phyloP scores from a whole-genome alignment of 2,113 vertebrate species.

The Axis porcinus region DNA sequence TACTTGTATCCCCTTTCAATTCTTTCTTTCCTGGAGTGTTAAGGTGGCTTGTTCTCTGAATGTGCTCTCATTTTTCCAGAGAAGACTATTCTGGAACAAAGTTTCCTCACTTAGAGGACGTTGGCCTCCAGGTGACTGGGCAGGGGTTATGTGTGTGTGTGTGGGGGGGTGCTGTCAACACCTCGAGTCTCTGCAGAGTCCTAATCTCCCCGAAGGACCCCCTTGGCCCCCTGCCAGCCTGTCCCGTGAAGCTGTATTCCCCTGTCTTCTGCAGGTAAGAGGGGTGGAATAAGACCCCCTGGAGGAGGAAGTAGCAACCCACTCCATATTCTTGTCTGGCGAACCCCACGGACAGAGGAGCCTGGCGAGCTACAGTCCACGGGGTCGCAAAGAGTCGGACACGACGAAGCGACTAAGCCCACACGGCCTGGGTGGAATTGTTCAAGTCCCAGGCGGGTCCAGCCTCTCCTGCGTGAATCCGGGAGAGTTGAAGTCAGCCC shows the following conservation, averaged over 20 bases:
- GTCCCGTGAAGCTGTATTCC: fast-evolving
- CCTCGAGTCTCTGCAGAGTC: background rate
- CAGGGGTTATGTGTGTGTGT: background rate
- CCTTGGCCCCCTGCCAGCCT: background rate
- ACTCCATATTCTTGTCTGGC: background rate
- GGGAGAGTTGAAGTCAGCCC: background rate
- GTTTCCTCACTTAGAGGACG: background rate
- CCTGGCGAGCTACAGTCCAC: background rate
- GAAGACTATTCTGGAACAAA: background rate
- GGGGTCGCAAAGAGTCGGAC: background rate
- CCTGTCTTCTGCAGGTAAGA: no score
- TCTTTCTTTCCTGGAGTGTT: background rate
- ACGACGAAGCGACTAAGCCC: background rate
- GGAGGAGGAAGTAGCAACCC: background rate
- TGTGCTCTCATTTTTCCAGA: background rate
- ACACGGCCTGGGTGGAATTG: background rate
- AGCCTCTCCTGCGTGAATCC: fast-evolving
- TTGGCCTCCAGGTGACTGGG: background rate
- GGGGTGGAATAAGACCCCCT: background rate
- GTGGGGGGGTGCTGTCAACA: fast-evolving
- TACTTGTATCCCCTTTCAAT: background rate
- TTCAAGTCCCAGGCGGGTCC: background rate
- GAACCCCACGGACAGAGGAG: background rate
- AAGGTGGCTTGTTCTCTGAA: background rate
- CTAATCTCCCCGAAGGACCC: background rate